These are phyloP conservation scores for Hypomesus transpacificus DNA, from an alignment of 2,113 vertebrate species.

Conservation along the genomic window DNA sequence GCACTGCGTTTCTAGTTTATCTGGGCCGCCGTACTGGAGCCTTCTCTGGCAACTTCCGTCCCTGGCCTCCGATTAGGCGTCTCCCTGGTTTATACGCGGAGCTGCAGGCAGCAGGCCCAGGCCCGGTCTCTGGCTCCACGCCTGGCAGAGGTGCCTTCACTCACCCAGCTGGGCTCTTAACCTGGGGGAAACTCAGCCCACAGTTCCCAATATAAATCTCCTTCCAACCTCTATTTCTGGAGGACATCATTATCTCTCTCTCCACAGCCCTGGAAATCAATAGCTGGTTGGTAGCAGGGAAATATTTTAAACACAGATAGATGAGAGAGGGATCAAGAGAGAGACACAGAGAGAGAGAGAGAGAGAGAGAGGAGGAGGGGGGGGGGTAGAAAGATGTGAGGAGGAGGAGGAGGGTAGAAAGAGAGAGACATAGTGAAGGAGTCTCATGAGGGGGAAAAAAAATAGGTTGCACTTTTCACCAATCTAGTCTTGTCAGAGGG, in stretches of 20 bases:
- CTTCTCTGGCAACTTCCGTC: not conserved
- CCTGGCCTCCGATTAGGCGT: conserved; percentile 20
- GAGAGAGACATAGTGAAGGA: not conserved
- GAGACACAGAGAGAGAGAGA: conserved; percentile 8
- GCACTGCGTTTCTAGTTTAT: no score
- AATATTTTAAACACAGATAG: conserved; percentile 40
- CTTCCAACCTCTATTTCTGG: conserved; percentile 35
- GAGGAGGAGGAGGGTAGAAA: not conserved
- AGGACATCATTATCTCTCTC: conserved; percentile 57
- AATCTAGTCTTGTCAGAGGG: not conserved
- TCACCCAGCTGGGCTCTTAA: conserved; percentile 40
- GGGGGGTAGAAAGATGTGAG: no score
- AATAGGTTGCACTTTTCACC: not conserved
- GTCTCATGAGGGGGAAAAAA: not conserved
- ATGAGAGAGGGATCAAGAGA: not conserved
- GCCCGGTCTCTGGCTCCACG: not conserved
- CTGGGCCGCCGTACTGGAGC: no score
- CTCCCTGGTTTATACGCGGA: not conserved
- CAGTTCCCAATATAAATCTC: conserved; percentile 46
- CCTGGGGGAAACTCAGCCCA: conserved; percentile 28
- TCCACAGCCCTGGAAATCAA: conserved; percentile 50
- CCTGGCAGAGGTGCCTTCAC: conserved; percentile 25
- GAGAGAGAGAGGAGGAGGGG: not conserved
- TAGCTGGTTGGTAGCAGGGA: conserved; percentile 30
- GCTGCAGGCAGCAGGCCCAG: conserved; percentile 10